A percentile compares a stretch with the other conserved stretches of the same genome.
phyloP scores from a whole-genome alignment of 2,888 invertebrate species.

The Tenthredo mesomela region DNA sequence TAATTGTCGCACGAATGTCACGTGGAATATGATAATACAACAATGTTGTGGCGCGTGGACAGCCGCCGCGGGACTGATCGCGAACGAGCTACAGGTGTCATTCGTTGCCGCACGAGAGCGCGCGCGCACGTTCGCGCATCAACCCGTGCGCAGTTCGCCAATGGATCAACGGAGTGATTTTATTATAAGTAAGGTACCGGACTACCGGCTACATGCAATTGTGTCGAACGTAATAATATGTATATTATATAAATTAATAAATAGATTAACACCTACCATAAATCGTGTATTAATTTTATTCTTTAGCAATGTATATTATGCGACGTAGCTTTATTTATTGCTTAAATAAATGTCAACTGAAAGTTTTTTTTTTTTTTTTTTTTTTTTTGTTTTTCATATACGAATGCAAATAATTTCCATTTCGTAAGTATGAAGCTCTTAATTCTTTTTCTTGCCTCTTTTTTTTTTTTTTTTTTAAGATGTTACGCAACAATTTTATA shows the following conservation, averaged over 20 bases:
- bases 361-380: neutral
- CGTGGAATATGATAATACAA: slow-evolving; percentile 42
- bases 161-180: slow-evolving; percentile 28
- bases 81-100: slow-evolving; percentile 75
- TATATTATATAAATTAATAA: neutral
- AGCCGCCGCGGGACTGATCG: slow-evolving; percentile 76
- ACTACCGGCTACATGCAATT: neutral
- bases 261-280: neutral
- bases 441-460: neutral
- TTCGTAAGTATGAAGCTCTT: neutral
- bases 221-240: neutral
- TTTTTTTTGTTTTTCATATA: neutral
- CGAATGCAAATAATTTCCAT: neutral
- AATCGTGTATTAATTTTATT: neutral
- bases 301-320: too few relatives aligned
- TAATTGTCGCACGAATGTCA: slow-evolving; percentile 54
- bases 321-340: neutral
- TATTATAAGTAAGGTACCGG: neutral
- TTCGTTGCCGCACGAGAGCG: slow-evolving; percentile 62
- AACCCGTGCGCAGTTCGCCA: slow-evolving; percentile 52
- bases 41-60: slow-evolving; percentile 71
- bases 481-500: neutral
- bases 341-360: neutral
- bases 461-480: neutral
- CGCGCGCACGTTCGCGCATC: slow-evolving; percentile 56